phyloP scores from a whole-genome alignment of 1,140 invertebrate species.

The Rhopalosiphum maidis region DNA sequence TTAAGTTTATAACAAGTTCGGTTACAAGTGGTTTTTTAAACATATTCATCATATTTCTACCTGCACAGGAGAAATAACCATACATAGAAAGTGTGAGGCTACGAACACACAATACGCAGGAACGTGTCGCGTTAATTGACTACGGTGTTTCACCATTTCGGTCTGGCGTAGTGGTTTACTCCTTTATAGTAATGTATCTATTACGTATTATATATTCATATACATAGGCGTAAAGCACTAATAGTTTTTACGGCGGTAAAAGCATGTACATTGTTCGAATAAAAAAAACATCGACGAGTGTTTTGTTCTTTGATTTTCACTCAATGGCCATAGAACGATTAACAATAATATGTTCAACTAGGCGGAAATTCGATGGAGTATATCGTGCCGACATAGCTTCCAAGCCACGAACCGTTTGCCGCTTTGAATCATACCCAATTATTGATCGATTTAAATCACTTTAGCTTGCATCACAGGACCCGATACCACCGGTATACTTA shows the following conservation, averaged over 20 bases:
- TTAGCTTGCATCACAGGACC: not conserved
- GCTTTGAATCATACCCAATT: not conserved
- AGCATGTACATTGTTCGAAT: not conserved
- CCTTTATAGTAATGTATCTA: not conserved
- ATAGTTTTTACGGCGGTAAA: not conserved
- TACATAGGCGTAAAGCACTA: not conserved
- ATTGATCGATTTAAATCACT: slow-evolving; percentile 17
- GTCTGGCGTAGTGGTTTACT: not conserved
- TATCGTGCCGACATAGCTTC: not conserved
- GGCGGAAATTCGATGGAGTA: not conserved
- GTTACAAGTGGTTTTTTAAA: not conserved
- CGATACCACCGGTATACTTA: not conserved
- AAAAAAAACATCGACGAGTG: not conserved
- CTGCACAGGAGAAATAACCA: not conserved
- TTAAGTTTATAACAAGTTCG: not conserved
- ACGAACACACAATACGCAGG: no score
- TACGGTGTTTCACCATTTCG: not conserved
- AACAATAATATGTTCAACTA: not conserved
- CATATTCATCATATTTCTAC: not conserved
- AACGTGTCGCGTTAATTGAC: not conserved
- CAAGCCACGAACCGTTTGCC: not conserved
- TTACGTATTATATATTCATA: not conserved
- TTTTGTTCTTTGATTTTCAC: not conserved
- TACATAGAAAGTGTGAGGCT: no score
- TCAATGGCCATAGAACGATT: not conserved